phyloP scores from a whole-genome alignment of 2,888 invertebrate genomes.

The Hirtodrosophila duncani region DNA sequence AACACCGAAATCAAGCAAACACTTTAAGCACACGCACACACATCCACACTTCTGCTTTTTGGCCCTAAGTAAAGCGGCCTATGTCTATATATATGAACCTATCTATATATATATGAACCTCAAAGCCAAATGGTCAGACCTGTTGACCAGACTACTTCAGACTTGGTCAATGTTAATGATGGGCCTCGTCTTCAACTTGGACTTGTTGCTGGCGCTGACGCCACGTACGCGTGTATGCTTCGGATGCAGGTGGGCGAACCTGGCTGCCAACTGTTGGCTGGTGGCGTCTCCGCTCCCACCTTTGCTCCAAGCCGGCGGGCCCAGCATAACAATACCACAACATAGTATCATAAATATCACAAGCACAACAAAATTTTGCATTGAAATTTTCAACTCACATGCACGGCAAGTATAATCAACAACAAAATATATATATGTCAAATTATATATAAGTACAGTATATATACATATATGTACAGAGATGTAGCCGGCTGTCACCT shows the following conservation, averaged over 20 bases:
- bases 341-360: conserved; percentile 15
- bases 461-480: conserved; percentile 8
- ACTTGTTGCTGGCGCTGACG: conserved; percentile 43
- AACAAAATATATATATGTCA: conserved; percentile 9
- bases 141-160: not conserved
- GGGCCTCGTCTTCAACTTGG: conserved; percentile 53
- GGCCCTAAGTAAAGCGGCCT: no score
- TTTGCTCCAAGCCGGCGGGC: conserved; percentile 17
- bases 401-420: conserved; percentile 32
- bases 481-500: conserved; percentile 46
- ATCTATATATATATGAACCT: no score
- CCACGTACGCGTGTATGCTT: conserved; percentile 24
- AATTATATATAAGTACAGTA: not conserved
- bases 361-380: conserved; percentile 35
- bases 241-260: conserved; percentile 67
- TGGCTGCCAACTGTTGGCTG: conserved; percentile 36
- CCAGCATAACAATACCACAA: conserved; percentile 15
- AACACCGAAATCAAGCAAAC: no score
- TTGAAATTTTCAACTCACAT: conserved; percentile 39
- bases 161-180: conserved; percentile 2
- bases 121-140: not conserved
- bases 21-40: no score
- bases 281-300: conserved; percentile 32
- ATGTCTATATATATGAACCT: no score
- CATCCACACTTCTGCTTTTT: no score